A percentile compares a stretch with the other conserved stretches of the same genome.
Evolutionary conservation across 1,140 invertebrate genomes (phyloP).

Genomic region (Zaprionus davidi): DNA sequence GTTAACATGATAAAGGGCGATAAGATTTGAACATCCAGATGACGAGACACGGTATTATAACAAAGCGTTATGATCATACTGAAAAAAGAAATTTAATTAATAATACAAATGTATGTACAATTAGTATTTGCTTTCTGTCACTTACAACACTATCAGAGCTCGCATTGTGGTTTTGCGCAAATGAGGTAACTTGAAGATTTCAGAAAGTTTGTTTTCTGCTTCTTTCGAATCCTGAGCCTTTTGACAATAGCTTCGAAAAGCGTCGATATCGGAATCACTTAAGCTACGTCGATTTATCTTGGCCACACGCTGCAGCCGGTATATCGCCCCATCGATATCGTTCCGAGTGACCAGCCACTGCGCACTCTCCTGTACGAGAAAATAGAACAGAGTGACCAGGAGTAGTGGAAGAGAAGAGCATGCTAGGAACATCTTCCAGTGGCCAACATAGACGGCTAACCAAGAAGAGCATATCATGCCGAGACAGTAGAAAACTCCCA

Average conservation of each 20-base stretch:
- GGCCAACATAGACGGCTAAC: slow-evolving; percentile 84
- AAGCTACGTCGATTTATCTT: slow-evolving; percentile 85
- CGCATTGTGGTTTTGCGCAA: slow-evolving; percentile 43
- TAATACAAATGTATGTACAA: background rate
- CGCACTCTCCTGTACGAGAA: slow-evolving; percentile 86
- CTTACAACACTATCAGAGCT: slow-evolving; percentile 56
- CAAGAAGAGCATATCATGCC: slow-evolving; percentile 85
- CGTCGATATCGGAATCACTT: slow-evolving; percentile 76
- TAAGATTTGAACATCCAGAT: slow-evolving; percentile 85
- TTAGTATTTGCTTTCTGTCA: background rate
- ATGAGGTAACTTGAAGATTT: slow-evolving; percentile 49
- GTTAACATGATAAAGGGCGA: slow-evolving; percentile 86
- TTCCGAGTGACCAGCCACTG: slow-evolving; percentile 87
- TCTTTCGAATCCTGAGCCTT: slow-evolving; percentile 15
- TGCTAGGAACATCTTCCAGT: slow-evolving; percentile 85
- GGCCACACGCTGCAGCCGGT: slow-evolving; percentile 85
- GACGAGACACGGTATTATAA: slow-evolving; percentile 87
- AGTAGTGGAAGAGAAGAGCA: slow-evolving; percentile 84
- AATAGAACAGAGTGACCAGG: slow-evolving; percentile 83
- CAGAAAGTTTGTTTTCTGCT: slow-evolving; percentile 68
- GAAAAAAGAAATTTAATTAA: slow-evolving; percentile 36
- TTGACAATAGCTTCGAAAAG: slow-evolving; percentile 76
- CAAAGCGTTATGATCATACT: slow-evolving; percentile 86
- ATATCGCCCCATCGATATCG: slow-evolving; percentile 85
- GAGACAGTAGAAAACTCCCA: slow-evolving; percentile 86